These are phyloP conservation scores for Halictus quadricinctus DNA, from an alignment of 2,888 invertebrate species.

Conservation along the genomic window DNA sequence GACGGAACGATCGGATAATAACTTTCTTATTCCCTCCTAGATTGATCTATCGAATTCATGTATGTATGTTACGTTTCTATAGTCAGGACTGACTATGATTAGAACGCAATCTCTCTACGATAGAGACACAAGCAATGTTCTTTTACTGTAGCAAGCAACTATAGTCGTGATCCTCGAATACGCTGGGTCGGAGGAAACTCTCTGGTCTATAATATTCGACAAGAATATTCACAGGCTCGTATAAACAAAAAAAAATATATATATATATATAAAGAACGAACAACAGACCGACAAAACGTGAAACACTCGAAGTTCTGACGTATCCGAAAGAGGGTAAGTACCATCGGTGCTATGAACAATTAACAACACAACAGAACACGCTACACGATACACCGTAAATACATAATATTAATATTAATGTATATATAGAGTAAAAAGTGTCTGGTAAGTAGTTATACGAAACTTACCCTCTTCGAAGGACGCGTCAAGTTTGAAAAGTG, in stretches of 20 bases:
- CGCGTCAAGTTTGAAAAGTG: slow-evolving; percentile 63
- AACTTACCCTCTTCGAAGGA: slow-evolving; percentile 66
- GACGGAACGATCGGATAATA: background rate
- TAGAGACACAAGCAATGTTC: slow-evolving; percentile 62
- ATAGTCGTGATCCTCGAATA: slow-evolving; percentile 67
- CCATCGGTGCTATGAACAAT: slow-evolving; percentile 44
- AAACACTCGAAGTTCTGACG: slow-evolving; percentile 59
- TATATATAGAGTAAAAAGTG: slow-evolving; percentile 1
- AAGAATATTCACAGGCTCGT: slow-evolving; percentile 52
- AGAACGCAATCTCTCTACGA: slow-evolving; percentile 41
- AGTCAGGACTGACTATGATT: background rate
- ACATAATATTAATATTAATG: background rate
- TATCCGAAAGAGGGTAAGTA: slow-evolving; percentile 67
- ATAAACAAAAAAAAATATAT: background rate
- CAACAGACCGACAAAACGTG: background rate
- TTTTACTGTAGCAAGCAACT: slow-evolving; percentile 80
- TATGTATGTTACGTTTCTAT: background rate
- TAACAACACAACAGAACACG: slow-evolving; percentile 44
- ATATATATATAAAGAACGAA: background rate
- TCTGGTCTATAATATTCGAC: slow-evolving; percentile 36
- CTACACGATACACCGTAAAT: slow-evolving; percentile 40
- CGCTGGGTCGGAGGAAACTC: slow-evolving; percentile 51
- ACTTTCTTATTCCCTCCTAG: background rate
- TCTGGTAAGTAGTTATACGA: slow-evolving; percentile 30
- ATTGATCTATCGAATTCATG: background rate